phyloP scores from a whole-genome alignment of 2,113 vertebrate species.

The Siphamia tubifer region DNA sequence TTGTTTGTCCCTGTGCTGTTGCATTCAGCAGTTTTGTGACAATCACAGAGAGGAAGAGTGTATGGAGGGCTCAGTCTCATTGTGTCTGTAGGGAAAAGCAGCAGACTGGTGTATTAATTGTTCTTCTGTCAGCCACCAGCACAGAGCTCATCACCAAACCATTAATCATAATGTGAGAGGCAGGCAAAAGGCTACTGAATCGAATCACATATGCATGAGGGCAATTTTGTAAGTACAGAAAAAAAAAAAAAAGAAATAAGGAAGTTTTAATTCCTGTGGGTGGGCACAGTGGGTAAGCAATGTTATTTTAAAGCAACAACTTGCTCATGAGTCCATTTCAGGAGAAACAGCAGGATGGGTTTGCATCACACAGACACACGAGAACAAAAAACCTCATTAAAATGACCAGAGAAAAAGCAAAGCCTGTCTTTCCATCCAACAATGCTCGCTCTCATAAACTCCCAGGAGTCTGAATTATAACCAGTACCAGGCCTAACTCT shows the following conservation, averaged over 20 bases:
- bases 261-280: background rate
- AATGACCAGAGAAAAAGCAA: slow-evolving; percentile 11
- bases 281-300: background rate
- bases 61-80: background rate
- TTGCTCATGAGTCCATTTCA: slow-evolving; percentile 14
- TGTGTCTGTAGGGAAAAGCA: slow-evolving; percentile 24
- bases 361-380: slow-evolving; percentile 25
- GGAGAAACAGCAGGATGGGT: slow-evolving; percentile 20
- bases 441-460: slow-evolving; percentile 35
- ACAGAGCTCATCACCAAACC: slow-evolving; percentile 24
- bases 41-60: background rate
- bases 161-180: slow-evolving; percentile 52
- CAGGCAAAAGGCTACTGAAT: background rate
- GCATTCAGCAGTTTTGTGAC: slow-evolving; percentile 33
- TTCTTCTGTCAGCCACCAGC: slow-evolving; percentile 31
- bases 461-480: slow-evolving; percentile 34
- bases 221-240: slow-evolving; percentile 20
- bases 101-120: slow-evolving; percentile 44
- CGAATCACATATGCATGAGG: slow-evolving; percentile 43
- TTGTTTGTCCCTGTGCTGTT: background rate
- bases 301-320: background rate
- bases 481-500: background rate
- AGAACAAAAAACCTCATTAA: slow-evolving; percentile 36
- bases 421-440: slow-evolving; percentile 32
- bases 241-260: too few relatives aligned